Percentiles rank a stretch among this genome's conserved stretches.
Conservation (phyloP, 2,113 vertebrate species). For the Burhinus oedicnemus region DNA sequence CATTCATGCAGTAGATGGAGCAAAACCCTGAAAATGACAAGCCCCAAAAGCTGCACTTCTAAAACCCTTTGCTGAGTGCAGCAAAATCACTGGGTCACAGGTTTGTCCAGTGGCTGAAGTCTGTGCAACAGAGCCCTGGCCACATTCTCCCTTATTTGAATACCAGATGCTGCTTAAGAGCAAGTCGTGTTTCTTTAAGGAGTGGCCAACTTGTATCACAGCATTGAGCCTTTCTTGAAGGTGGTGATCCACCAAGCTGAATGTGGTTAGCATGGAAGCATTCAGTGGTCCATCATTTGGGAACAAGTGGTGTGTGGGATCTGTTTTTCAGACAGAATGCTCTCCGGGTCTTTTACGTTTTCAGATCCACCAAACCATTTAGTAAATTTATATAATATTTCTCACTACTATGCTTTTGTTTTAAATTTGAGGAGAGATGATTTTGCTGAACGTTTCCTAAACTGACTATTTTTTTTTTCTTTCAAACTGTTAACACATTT, state of each 20-base stretch:
- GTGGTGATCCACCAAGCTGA: not conserved
- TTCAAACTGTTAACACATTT: not conserved
- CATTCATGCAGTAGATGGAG: not conserved
- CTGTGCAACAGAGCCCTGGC: no score
- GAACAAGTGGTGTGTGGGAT: rapidly evolving
- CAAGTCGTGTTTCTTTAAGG: not conserved
- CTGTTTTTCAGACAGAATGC: not conserved
- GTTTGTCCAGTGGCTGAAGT: no score
- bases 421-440: not conserved
- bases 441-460: not conserved
- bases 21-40: not conserved
- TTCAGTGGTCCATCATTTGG: not conserved
- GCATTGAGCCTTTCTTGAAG: not conserved
- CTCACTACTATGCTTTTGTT: not conserved
- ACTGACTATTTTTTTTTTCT: not conserved
- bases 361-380: not conserved
- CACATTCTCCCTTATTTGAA: not conserved
- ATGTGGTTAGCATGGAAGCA: no score
- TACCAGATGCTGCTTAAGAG: not conserved
- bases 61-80: no score
- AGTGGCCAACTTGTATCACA: not conserved
- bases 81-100: no score
- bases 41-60: not conserved
- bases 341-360: not conserved
- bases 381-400: not conserved